phyloP scores from a whole-genome alignment of 2,888 invertebrate species.

The Rhimphoctona megacephalus region DNA sequence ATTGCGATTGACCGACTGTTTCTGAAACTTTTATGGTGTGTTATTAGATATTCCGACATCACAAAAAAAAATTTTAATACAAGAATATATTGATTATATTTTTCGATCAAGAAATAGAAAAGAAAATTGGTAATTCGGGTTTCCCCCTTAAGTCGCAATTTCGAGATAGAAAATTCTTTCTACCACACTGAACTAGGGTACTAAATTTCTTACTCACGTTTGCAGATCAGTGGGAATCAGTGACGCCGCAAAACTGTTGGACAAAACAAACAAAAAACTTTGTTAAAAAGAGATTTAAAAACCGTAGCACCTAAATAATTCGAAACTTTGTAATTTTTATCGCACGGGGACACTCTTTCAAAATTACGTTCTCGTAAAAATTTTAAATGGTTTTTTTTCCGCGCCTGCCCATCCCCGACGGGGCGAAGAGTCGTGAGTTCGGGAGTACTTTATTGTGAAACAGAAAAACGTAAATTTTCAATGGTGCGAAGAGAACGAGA shows the following conservation, averaged over 20 bases:
- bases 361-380: constrained; percentile 21
- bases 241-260: background rate
- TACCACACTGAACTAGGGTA: no score
- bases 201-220: background rate
- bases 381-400: background rate
- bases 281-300: background rate
- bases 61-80: no score
- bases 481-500: constrained; percentile 14
- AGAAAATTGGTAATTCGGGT: background rate
- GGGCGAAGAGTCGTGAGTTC: background rate
- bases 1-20: no score
- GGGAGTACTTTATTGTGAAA: constrained; percentile 24
- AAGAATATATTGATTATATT: no score
- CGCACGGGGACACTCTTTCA: background rate
- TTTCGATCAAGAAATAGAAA: no score
- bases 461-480: constrained; percentile 32
- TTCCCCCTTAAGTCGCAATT: no score
- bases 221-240: background rate
- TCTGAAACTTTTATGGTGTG: no score
- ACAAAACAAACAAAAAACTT: constrained; percentile 9
- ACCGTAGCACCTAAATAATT: background rate
- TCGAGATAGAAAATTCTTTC: background rate
- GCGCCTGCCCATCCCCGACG: background rate
- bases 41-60: no score
- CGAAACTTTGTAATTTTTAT: constrained; percentile 7